Evolutionary conservation across 2,113 vertebrate genomes (phyloP).

Genomic region (Chroicocephalus ridibundus): DNA sequence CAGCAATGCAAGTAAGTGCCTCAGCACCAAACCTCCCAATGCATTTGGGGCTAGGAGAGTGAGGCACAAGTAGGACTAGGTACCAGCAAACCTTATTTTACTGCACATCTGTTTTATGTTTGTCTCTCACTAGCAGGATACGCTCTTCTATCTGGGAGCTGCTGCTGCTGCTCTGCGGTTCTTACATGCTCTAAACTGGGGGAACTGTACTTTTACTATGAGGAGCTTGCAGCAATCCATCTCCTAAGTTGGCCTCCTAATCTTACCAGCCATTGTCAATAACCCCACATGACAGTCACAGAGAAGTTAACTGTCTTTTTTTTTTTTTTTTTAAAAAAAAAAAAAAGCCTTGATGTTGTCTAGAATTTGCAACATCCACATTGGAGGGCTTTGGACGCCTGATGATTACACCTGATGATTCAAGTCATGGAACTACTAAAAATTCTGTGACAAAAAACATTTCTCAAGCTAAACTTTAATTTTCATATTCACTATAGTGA

Average conservation of each 20-base stretch:
- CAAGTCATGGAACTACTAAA: background rate
- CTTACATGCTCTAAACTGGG: background rate
- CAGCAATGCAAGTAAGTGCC: background rate
- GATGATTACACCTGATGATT: background rate
- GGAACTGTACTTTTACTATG: background rate
- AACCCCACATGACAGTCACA: background rate
- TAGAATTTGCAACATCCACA: background rate
- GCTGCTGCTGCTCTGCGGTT: background rate
- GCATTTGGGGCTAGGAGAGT: background rate
- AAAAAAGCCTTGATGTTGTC: background rate
- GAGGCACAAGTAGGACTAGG: background rate
- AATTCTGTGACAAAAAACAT: background rate
- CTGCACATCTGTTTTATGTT: background rate
- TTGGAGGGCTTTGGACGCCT: background rate
- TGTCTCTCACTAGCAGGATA: background rate
- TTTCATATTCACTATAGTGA: background rate
- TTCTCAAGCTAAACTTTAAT: background rate
- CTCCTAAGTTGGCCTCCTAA: background rate
- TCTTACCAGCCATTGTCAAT: background rate
- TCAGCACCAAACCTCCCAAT: background rate
- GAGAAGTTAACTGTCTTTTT: background rate
- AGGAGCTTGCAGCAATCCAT: background rate
- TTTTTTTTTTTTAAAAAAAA: background rate
- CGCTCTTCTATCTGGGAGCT: rapidly evolving
- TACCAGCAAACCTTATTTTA: background rate